Base-by-base conservation (phyloP, 1,140 invertebrate genomes). In the Sycobia sp. region DNA sequence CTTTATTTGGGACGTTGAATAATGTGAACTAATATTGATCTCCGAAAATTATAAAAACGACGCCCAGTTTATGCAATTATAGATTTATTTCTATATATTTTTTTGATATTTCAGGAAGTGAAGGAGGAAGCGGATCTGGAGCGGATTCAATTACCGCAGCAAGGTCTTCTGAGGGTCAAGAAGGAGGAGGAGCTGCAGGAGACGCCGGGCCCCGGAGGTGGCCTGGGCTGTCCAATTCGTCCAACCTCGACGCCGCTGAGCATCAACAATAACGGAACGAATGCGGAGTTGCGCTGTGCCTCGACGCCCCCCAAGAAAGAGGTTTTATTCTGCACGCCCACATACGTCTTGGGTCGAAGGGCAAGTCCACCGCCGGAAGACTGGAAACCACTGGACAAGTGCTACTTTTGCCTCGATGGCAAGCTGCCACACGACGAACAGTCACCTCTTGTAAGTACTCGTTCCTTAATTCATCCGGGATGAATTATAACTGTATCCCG, bases 391-490 rank as follows among this genome's bases (percentile, higher is more conserved):
- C 84, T 90, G 72, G 89, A 91, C 77, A 91, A 91, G 82, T 94
- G 92, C 82, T 90, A 90, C 85, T 93, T 93, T 82, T 95, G 92
- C 84, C 86, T 90, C 76, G 89, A 92, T 86, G 90, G 89, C 76
- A 90, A 90, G 78, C 84, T 89, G 80, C 82, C 79, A 62, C 81
- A 84, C 78, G 84, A 84, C 76, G 84, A 83, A 72, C 82, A 82
- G 76, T 78, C 84, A 76, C 83, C 83, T 70, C 80, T 85, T 80
- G 85, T 86, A 74, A 84, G 83, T 78, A 49, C 23, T n/a, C 27
- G n/a, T 16, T 29, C 25, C 22, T 29, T 49, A 11, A 13, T 13
- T 16, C 46, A 25, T 18, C 29, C n/a, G n/a, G n/a, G n/a, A n/a
- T n/a, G n/a, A n/a, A n/a, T n/a, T n/a, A n/a, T n/a, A n/a, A n/a